Conservation (phyloP, 2,113 vertebrate genomes). For the Rhodinocichla rosea region DNA sequence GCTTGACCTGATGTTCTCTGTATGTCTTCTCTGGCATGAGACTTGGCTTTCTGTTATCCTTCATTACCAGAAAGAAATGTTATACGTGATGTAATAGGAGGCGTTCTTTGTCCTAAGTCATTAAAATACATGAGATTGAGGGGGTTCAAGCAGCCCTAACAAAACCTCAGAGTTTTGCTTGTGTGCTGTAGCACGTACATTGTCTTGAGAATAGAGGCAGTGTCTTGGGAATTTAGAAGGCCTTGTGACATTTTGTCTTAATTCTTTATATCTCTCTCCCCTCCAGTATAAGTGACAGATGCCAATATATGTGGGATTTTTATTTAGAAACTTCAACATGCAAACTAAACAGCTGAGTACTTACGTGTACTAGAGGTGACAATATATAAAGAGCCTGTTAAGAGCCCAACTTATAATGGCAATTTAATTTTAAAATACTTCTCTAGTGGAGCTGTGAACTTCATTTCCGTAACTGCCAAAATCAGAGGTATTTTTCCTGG, state of each 20-base stretch:
- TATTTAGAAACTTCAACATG: neutral
- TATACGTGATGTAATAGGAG: neutral
- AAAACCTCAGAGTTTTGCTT: neutral
- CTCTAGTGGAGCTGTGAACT: neutral
- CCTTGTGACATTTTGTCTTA: neutral
- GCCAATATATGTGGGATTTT: neutral
- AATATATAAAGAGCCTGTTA: neutral
- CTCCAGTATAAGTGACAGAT: neutral
- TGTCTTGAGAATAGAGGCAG: neutral
- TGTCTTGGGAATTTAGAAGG: neutral
- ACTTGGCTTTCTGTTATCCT: neutral
- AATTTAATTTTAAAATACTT: neutral
- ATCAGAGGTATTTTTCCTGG: neutral
- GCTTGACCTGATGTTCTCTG: neutral
- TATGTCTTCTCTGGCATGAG: neutral
- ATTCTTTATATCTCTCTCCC: neutral
- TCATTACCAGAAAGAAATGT: neutral
- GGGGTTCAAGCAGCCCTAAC: neutral
- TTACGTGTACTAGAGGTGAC: neutral
- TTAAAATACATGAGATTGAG: neutral
- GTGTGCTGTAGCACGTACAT: neutral
- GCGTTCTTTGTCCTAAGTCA: neutral
- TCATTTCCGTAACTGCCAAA: neutral
- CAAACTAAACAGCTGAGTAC: neutral
- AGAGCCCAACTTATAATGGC: neutral